Conservation (phyloP, 2,888 invertebrate genomes). For the Maniola hyperantus region DNA sequence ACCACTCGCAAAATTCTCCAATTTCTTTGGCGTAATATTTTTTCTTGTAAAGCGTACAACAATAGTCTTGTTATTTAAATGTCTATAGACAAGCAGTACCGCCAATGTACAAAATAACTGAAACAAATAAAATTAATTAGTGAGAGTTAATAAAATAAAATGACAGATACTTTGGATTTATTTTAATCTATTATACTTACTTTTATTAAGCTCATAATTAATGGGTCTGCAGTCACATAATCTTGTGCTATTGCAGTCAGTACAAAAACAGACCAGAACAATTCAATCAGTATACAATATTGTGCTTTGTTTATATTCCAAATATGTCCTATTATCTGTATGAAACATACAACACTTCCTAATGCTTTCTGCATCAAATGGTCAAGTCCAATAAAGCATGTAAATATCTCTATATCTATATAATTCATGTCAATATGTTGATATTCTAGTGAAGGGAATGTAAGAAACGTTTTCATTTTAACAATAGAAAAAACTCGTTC, state of each 20-base stretch:
- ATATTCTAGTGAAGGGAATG: conserved; percentile 70
- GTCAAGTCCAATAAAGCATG: conserved; percentile 54
- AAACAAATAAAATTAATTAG: conserved; percentile 45
- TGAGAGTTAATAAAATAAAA: neutral
- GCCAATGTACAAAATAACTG: conserved; percentile 63
- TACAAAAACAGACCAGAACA: conserved; percentile 69
- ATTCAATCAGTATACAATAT: conserved; percentile 64
- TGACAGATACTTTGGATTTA: neutral
- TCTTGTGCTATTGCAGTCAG: conserved; percentile 56
- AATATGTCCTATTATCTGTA: conserved; percentile 71
- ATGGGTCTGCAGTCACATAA: conserved; percentile 51
- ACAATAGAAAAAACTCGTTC: conserved; percentile 67
- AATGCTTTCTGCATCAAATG: conserved; percentile 62
- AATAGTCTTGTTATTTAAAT: conserved; percentile 52
- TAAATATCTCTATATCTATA: conserved; percentile 53
- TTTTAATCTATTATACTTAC: conserved; percentile 52
- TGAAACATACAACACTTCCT: conserved; percentile 65
- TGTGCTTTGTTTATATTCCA: conserved; percentile 65
- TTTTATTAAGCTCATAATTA: conserved; percentile 63
- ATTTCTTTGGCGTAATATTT: conserved; percentile 54
- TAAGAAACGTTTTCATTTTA: conserved; percentile 67
- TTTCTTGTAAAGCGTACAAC: conserved; percentile 45
- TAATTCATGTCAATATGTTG: conserved; percentile 59
- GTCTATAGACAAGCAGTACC: conserved; percentile 62
- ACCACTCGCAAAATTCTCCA: conserved; percentile 57